Evolutionary conservation across 2,113 vertebrate genomes (phyloP).

Genomic region (Trichechus manatus): DNA sequence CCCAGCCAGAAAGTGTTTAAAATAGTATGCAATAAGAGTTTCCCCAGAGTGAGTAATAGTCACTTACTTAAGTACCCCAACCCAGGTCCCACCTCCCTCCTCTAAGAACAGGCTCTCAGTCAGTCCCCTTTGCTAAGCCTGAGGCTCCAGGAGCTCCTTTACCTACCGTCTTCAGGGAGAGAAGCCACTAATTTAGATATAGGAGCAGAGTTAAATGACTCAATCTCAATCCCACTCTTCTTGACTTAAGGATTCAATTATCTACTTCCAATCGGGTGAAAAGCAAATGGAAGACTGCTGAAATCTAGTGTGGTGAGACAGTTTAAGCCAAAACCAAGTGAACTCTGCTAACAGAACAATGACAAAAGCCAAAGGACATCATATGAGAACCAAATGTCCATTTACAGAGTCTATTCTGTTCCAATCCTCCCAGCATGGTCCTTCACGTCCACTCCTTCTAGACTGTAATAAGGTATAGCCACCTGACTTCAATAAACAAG

Average conservation of each 20-base stretch:
- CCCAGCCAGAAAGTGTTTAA: constrained; percentile 72
- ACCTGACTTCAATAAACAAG: not conserved
- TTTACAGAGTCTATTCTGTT: not conserved
- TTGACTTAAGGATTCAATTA: constrained; percentile 1
- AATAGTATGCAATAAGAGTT: constrained; percentile 68
- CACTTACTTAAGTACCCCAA: not conserved
- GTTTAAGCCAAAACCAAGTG: not conserved
- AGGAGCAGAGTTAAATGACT: not conserved
- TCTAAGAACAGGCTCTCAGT: not conserved
- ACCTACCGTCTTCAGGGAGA: not conserved
- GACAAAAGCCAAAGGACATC: not conserved
- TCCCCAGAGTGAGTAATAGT: constrained; percentile 61
- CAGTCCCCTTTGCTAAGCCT: not conserved
- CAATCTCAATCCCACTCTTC: not conserved
- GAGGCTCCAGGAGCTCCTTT: not conserved
- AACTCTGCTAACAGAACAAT: constrained; percentile 6
- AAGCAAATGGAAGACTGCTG: not conserved
- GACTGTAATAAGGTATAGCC: not conserved
- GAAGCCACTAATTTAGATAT: not conserved
- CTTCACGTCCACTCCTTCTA: not conserved
- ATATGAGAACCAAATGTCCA: not conserved
- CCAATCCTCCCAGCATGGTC: not conserved
- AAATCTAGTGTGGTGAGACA: not conserved
- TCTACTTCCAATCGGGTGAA: constrained; percentile 4
- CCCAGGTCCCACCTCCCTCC: not conserved